phyloP scores from a whole-genome alignment of 64 coral and sea anemone genomes.

The Porites lutea region DNA sequence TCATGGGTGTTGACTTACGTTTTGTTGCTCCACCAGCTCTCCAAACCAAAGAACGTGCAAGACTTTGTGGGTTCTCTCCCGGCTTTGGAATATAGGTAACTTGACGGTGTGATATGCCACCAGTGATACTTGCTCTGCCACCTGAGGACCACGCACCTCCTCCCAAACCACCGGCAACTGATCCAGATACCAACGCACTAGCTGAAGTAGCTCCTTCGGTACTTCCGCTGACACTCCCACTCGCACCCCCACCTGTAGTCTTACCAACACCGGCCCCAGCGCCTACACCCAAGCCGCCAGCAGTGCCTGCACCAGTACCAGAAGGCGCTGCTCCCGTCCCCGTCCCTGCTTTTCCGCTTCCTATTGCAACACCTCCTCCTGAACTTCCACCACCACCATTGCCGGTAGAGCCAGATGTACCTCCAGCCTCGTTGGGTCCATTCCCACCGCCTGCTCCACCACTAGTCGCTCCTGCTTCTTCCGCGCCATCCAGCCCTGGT shows the following conservation, averaged over 20 bases:
- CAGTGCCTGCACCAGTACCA: not conserved
- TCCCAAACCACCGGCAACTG: no score
- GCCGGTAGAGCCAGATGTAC: not conserved
- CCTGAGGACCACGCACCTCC: not conserved
- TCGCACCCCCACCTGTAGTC: not conserved
- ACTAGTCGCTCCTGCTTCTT: not conserved
- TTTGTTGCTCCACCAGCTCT: slow-evolving; percentile 49
- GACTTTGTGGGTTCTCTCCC: slow-evolving; percentile 34
- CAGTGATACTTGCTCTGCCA: not conserved
- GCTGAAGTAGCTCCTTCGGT: not conserved
- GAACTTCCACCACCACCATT: slow-evolving; percentile 14
- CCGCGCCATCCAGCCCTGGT: not conserved
- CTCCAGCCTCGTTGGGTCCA: not conserved
- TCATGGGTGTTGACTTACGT: slow-evolving; percentile 17
- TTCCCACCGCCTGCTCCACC: not conserved
- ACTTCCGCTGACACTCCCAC: not conserved
- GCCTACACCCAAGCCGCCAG: not conserved
- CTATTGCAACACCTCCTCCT: slow-evolving; percentile 17
- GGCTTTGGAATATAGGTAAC: slow-evolving; percentile 39
- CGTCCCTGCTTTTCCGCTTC: not conserved
- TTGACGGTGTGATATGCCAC: not conserved
- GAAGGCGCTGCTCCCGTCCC: not conserved
- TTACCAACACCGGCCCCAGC: not conserved
- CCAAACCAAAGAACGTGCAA: slow-evolving; percentile 46
- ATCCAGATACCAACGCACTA: not conserved